A percentile compares a stretch with the other conserved stretches of the same genome.
Evolutionary conservation across 2,888 invertebrate species (phyloP).

Genomic region (Metopia argyrocephala): DNA sequence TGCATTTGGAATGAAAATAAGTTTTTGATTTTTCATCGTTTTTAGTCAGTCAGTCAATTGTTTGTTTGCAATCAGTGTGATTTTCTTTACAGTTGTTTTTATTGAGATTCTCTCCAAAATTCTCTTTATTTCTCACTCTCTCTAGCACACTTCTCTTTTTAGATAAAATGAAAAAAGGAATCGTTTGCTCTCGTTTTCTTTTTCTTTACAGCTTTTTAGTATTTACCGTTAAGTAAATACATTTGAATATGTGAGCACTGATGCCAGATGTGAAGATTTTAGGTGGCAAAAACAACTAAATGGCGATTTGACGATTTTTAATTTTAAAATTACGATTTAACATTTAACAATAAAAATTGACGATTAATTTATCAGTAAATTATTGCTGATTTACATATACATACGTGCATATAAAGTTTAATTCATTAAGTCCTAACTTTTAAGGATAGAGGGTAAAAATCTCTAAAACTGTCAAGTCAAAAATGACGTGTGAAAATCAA

Average conservation of each 20-base stretch:
- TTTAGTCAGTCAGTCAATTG: conserved; percentile 29
- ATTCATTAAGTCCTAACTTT: too few species aligned
- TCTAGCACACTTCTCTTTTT: conserved; percentile 31
- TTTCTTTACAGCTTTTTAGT: conserved; percentile 22
- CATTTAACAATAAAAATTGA: too few species aligned
- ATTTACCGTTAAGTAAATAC: background rate
- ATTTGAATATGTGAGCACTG: background rate
- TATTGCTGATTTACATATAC: too few species aligned
- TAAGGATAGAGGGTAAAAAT: too few species aligned
- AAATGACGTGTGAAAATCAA: too few species aligned
- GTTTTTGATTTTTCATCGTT: conserved; percentile 52
- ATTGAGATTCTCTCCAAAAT: conserved; percentile 30
- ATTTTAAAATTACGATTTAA: too few species aligned
- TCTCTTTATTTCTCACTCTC: conserved; percentile 41
- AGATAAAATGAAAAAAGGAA: conserved; percentile 44
- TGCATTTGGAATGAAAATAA: conserved; percentile 74
- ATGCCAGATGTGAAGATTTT: too few species aligned
- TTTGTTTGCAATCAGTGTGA: conserved; percentile 53
- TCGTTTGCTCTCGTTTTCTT: conserved; percentile 59
- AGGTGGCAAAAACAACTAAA: too few species aligned
- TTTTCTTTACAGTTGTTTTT: background rate
- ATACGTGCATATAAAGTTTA: too few species aligned
- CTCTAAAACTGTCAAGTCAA: too few species aligned
- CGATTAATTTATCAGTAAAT: too few species aligned
- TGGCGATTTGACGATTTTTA: too few species aligned